Evolutionary conservation across 2,797 vertebrate genomes (phyloP), one percentile per base, ranked within the genome.

Genomic region (Sternotherus odoratus): DNA sequence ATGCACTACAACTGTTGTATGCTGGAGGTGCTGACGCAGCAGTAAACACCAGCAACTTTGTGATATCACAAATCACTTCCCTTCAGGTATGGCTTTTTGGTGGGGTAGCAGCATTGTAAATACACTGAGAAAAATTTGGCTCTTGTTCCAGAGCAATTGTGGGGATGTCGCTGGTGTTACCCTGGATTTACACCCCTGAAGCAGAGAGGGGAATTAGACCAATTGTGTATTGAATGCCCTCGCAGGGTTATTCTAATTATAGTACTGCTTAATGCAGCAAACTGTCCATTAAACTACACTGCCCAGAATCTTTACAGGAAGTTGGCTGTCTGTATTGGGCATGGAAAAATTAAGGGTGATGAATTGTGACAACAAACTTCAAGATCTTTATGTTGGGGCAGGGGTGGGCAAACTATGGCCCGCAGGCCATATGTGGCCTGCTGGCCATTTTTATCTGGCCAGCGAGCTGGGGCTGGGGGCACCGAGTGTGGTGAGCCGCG

Each of bases 121-220:
- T 36, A 48, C 39, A 46, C 24, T 8, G 15, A 30, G 6, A 19
- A 82, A 54, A 79, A 17, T 26, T 77, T 13, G 60, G 54, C 43
- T 12, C 4, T 48, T 13, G 39, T 48, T 11, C 30, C 56, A 57
- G 50, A 17, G 12, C 69, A 43, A 83, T 48, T 56, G 43, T 4
- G 0, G 0, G 10, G 28, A 48, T 10, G 15, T 23, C 2, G 8
- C 50, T 9, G 19, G 4, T 12, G 9, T 56, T 16, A 82, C 4
- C 28, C 7, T 39, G 15, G 24, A 30, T 82, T 50, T 50, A 21
- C 26, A 23, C 2, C 8, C 33, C 9, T 28, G 26, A 72, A 72
- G 0, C 6, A 6, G 33, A 51, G 5, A 17, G 23, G 6, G 36
- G 33, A 77, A 21, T 77, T 86, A 1, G 1, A 4, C 19, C 36